A percentile compares a stretch with the other conserved stretches of the same genome.
phyloP scores from a whole-genome alignment of 2,113 vertebrate species.

The Alethe diademata region DNA sequence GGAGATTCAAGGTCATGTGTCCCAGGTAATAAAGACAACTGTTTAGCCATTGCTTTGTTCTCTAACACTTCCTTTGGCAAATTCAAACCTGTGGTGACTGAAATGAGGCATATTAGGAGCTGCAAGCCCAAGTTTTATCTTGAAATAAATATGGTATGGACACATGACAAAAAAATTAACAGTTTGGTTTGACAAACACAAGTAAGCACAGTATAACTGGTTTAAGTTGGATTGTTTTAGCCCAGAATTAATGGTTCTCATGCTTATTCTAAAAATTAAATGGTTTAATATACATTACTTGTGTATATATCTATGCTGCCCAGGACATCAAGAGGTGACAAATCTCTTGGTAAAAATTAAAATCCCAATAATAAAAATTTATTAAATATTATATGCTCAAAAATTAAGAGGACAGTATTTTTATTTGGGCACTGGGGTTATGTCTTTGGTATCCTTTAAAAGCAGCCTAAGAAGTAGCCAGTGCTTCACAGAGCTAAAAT shows the following conservation, averaged over 20 bases:
- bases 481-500: background rate
- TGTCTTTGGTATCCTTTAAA: background rate
- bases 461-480: background rate
- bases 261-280: background rate
- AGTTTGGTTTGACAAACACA: background rate
- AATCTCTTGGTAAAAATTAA: background rate
- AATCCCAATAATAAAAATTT: background rate
- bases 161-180: background rate
- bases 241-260: accelerated
- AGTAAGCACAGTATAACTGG: background rate
- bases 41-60: conserved; percentile 7
- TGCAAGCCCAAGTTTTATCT: background rate
- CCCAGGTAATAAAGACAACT: conserved; percentile 23
- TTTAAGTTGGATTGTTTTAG: background rate
- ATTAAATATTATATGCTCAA: background rate
- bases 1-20: conserved; percentile 42
- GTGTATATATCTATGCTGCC: background rate
- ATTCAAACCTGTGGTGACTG: background rate
- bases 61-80: conserved; percentile 10
- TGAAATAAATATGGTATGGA: background rate
- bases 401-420: background rate
- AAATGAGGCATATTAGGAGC: background rate
- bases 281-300: background rate
- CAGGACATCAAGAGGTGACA: background rate
- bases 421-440: background rate